Conservation (phyloP, 2,113 vertebrate genomes). For the Coptodon bakossiorum region DNA sequence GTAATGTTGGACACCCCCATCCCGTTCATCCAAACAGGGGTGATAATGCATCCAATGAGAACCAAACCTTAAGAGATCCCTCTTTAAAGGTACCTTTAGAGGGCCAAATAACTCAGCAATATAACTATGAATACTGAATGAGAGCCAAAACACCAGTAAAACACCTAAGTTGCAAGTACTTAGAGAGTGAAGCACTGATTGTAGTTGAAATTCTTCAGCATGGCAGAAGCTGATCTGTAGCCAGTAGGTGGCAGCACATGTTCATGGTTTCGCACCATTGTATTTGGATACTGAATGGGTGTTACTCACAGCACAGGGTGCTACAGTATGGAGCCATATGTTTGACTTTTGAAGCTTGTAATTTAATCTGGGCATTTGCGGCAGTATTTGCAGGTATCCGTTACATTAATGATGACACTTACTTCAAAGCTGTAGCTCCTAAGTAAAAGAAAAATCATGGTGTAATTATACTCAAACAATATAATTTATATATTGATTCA, state of each 20-base stretch:
- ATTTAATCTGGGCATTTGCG: not conserved
- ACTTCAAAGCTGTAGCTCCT: not conserved
- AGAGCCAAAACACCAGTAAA: not conserved
- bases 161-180: not conserved
- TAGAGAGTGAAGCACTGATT: not conserved
- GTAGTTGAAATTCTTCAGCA: not conserved
- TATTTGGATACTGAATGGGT: no score
- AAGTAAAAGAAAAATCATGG: not conserved
- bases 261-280: not conserved
- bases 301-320: not conserved
- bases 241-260: slow-evolving; percentile 47
- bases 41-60: not conserved
- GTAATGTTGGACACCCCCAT: not conserved
- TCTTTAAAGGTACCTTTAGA: not conserved
- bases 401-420: not conserved
- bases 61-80: not conserved
- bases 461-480: not conserved
- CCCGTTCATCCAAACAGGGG: not conserved
- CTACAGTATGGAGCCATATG: not conserved
- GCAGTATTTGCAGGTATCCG: not conserved
- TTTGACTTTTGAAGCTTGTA: not conserved
- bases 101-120: not conserved
- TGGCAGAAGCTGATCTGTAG: not conserved
- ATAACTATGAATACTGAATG: not conserved
- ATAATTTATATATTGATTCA: not conserved